phyloP scores from a whole-genome alignment of 2,888 invertebrate genomes.

The Torymus tubicola region DNA sequence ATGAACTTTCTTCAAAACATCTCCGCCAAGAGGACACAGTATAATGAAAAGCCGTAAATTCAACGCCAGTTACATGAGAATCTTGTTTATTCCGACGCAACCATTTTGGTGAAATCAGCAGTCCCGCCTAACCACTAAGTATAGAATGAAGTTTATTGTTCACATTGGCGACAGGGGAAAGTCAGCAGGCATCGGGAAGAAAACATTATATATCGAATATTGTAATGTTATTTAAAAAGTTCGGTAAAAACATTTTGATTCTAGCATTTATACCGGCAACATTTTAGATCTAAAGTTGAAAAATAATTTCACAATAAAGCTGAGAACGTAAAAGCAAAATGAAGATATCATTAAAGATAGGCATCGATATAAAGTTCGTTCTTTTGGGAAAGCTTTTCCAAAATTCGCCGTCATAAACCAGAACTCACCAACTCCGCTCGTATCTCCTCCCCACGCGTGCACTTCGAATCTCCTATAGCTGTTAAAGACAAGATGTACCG shows the following conservation, averaged over 20 bases:
- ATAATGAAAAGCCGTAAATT: conserved; percentile 23
- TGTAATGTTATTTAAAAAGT: too few species aligned
- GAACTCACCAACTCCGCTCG: conserved; percentile 27
- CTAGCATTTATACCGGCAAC: too few species aligned
- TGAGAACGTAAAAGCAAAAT: too few species aligned
- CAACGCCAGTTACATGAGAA: not conserved
- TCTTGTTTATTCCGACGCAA: conserved; percentile 37
- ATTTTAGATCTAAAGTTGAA: too few species aligned
- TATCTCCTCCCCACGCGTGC: conserved; percentile 6
- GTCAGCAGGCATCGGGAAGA: too few species aligned
- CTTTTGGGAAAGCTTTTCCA: conserved; percentile 15
- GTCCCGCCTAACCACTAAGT: too few species aligned
- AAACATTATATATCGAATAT: too few species aligned
- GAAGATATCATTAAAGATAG: too few species aligned
- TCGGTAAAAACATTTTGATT: too few species aligned
- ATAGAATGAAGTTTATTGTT: too few species aligned
- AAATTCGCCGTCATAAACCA: conserved; percentile 40
- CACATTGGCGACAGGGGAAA: too few species aligned
- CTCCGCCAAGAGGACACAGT: conserved; percentile 5
- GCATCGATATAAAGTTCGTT: conserved; percentile 26
- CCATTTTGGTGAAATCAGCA: conserved; percentile 18
- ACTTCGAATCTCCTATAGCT: conserved; percentile 24
- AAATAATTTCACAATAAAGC: too few species aligned
- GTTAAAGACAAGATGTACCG: conserved; percentile 26
- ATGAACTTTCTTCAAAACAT: conserved; percentile 45